Percentiles rank a stretch among this genome's conserved stretches.
Conservation (phyloP, 2,797 vertebrate species). For the Spatula clypeata region DNA sequence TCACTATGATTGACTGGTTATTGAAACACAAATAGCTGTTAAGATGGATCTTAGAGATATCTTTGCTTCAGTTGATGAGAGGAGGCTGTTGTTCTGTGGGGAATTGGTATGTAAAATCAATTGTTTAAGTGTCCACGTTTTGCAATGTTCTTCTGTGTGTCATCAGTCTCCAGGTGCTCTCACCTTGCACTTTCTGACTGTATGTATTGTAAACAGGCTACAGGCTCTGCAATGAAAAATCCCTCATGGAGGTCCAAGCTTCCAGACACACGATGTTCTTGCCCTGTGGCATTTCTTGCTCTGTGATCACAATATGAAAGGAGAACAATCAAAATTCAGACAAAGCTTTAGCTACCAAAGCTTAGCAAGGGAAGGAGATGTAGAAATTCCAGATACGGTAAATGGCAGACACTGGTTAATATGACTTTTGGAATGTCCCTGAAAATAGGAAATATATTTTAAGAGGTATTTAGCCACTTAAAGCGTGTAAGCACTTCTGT, state of each 20-base stretch:
- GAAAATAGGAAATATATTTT: not conserved
- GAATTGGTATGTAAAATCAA: not conserved
- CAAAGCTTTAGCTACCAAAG: not conserved
- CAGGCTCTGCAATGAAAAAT: not conserved
- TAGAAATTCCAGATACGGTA: not conserved
- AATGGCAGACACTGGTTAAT: not conserved
- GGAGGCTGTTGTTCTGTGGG: not conserved
- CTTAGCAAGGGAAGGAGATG: not conserved
- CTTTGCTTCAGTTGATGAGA: slow-evolving; percentile 17
- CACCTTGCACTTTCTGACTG: not conserved
- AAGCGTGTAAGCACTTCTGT: not conserved
- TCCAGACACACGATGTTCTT: not conserved
- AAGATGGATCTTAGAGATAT: not conserved
- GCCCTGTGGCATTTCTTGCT: not conserved
- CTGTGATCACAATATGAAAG: not conserved
- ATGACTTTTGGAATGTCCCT: not conserved
- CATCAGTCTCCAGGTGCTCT: not conserved
- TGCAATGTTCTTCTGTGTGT: not conserved
- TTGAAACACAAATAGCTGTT: slow-evolving; percentile 28
- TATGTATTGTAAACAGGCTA: not conserved
- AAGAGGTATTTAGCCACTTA: not conserved
- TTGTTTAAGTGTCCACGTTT: not conserved
- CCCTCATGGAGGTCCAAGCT: not conserved
- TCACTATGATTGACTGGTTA: not conserved
- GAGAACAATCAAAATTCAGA: not conserved